phyloP scores from a whole-genome alignment of 2,797 vertebrate species.

The Betta splendens region DNA sequence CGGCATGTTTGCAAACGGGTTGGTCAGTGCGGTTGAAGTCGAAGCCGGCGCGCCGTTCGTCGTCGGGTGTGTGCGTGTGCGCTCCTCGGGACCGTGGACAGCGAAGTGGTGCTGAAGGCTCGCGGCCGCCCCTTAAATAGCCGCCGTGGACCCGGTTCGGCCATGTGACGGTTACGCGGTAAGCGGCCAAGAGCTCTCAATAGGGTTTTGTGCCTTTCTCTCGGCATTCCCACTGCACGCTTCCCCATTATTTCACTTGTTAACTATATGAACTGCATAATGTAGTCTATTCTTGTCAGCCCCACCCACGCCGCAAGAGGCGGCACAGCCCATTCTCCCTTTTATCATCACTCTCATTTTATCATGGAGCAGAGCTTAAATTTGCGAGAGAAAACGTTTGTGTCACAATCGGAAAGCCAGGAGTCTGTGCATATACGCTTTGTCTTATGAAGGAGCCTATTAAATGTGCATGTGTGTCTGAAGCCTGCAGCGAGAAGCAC shows the following conservation, averaged over 20 bases:
- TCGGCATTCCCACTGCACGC: slow-evolving; percentile 99
- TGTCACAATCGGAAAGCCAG: slow-evolving; percentile 51
- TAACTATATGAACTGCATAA: slow-evolving; percentile 99
- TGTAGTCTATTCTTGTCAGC: slow-evolving; percentile 99
- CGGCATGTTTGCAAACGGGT: slow-evolving; percentile 84
- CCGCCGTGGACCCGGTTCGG: slow-evolving; percentile 75
- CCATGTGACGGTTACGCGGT: slow-evolving; percentile 95
- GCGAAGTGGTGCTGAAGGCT: slow-evolving; percentile 95
- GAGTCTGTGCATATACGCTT: slow-evolving; percentile 28
- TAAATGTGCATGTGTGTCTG: neutral
- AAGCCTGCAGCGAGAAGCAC: no score
- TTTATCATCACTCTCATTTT: slow-evolving; percentile 90
- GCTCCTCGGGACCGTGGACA: slow-evolving; percentile 84
- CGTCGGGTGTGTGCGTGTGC: slow-evolving; percentile 52
- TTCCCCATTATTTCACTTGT: slow-evolving; percentile 99
- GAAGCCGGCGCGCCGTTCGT: slow-evolving; percentile 37
- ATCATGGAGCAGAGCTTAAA: slow-evolving; percentile 71
- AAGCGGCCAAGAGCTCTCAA: slow-evolving; percentile 91
- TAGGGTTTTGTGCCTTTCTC: slow-evolving; percentile 98
- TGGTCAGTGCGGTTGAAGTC: slow-evolving; percentile 50
- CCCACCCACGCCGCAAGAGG: slow-evolving; percentile 97
- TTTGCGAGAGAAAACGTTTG: slow-evolving; percentile 59
- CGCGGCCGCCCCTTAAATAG: slow-evolving; percentile 89
- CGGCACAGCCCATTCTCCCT: slow-evolving; percentile 86
- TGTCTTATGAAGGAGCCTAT: slow-evolving; percentile 24